A percentile compares a stretch with the other conserved stretches of the same genome.
Evolutionary conservation across 2,797 vertebrate genomes (phyloP).

Genomic region (Selene dorsalis): DNA sequence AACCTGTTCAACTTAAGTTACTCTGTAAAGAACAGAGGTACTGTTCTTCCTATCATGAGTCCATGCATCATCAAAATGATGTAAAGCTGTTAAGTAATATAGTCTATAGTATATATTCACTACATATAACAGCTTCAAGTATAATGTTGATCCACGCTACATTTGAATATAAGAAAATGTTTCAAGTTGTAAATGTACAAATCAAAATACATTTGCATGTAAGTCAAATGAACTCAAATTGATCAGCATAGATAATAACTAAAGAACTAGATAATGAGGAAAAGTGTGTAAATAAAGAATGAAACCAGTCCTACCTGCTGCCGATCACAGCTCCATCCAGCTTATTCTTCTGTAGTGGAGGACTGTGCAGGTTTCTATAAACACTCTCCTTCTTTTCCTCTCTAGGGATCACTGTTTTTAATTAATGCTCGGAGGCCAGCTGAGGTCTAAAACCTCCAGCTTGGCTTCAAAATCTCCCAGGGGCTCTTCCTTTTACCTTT

Average conservation of each 20-base stretch:
- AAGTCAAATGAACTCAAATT: background rate
- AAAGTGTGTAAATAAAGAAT: background rate
- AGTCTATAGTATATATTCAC: too few species aligned
- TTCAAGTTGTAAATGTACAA: too few species aligned
- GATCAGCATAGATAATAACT: background rate
- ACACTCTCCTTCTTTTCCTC: slow-evolving; percentile 35
- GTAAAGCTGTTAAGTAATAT: too few species aligned
- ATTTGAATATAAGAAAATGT: background rate
- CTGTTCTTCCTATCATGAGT: too few species aligned
- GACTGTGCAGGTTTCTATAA: slow-evolving; percentile 45
- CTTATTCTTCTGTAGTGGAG: slow-evolving; percentile 29
- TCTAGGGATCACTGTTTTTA: slow-evolving; percentile 53
- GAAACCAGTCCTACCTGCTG: slow-evolving; percentile 29
- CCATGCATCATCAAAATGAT: too few species aligned
- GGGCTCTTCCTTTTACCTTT: background rate
- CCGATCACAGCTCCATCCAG: slow-evolving; percentile 16
- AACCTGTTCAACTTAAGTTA: too few species aligned
- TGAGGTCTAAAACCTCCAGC: slow-evolving; percentile 39
- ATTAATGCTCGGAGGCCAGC: slow-evolving; percentile 56
- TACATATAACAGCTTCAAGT: too few species aligned
- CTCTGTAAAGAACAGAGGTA: too few species aligned
- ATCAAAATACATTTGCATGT: background rate
- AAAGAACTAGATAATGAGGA: background rate
- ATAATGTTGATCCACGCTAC: too few species aligned
- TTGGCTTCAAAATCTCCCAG: background rate